Evolutionary conservation across 2,797 vertebrate genomes (phyloP).

Genomic region (Sebastes goodei): DNA sequence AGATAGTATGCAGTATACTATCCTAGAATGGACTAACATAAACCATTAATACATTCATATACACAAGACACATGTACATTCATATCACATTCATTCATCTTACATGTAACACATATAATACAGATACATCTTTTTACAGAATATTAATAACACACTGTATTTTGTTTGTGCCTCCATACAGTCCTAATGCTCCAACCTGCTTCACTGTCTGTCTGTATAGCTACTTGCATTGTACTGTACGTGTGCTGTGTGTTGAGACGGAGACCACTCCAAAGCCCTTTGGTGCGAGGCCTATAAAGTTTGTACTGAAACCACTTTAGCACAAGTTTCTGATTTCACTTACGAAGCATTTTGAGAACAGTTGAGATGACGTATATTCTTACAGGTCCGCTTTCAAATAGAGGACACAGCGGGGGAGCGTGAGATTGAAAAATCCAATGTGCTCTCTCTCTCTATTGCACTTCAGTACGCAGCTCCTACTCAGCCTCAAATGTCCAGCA

Average conservation of each 20-base stretch:
- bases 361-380: constrained; percentile 11
- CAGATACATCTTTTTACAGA: not conserved
- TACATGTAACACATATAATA: not conserved
- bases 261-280: constrained; percentile 61
- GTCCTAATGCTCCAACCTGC: not conserved
- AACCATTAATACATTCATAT: too few species aligned
- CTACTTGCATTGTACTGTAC: constrained; percentile 23
- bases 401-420: constrained; percentile 6
- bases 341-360: constrained; percentile 3
- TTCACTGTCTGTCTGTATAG: constrained; percentile 36
- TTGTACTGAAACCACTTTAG: constrained; percentile 25
- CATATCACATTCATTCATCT: too few species aligned
- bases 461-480: not conserved
- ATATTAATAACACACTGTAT: not conserved
- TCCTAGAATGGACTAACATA: not conserved
- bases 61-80: too few species aligned
- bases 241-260: constrained; percentile 25
- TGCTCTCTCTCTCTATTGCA: not conserved
- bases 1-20: not conserved
- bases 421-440: not conserved
- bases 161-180: not conserved
- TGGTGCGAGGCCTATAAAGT: constrained; percentile 12
- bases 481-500: constrained; percentile 1
- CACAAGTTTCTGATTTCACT: constrained; percentile 11
- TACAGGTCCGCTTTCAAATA: constrained; percentile 28